These are phyloP conservation scores for Drosophila pullipes DNA, from an alignment of 2,888 invertebrate genomes.

Conservation along the genomic window DNA sequence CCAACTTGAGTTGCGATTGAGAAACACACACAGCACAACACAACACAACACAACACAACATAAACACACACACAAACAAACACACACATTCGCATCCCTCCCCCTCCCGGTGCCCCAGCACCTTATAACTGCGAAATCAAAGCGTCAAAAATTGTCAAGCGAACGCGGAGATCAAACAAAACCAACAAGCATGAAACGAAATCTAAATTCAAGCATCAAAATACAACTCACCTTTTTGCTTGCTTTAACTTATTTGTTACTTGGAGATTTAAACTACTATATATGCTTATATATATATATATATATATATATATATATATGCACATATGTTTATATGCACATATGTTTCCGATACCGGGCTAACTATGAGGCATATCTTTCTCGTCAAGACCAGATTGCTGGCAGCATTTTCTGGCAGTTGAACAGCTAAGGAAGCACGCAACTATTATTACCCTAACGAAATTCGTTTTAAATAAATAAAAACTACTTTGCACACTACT, in stretches of 20 bases:
- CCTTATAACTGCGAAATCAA: neutral
- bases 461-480: neutral
- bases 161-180: constrained; percentile 30
- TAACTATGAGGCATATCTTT: neutral
- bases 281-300: neutral
- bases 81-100: neutral
- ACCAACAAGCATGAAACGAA: neutral
- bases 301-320: neutral
- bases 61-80: neutral
- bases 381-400: neutral
- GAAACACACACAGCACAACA: constrained; percentile 15
- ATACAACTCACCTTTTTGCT: neutral
- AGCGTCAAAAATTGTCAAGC: constrained; percentile 37
- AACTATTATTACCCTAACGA: neutral
- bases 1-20: constrained; percentile 47
- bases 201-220: neutral
- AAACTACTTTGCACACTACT: neutral
- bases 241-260: neutral
- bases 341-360: neutral
- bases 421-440: neutral
- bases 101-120: neutral
- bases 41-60: constrained; percentile 18
- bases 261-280: neutral
- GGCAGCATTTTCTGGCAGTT: neutral
- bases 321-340: neutral